These are phyloP conservation scores for Sphenodon punctatus DNA, from an alignment of 2,797 vertebrate species.

Conservation along the genomic window DNA sequence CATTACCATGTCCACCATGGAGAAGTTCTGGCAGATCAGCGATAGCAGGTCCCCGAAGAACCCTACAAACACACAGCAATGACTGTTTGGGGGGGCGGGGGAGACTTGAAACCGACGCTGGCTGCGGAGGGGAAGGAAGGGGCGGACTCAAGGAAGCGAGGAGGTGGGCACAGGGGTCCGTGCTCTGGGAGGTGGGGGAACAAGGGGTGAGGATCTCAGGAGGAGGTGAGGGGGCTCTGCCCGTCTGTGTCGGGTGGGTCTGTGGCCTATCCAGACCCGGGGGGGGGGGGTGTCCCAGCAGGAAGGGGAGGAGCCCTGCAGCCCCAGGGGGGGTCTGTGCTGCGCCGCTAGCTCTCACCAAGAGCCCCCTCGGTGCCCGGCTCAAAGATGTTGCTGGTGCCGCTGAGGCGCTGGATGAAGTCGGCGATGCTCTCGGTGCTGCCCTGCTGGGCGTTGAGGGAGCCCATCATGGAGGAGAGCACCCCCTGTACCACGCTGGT, in stretches of 20 bases:
- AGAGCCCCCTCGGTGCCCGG: slow-evolving; percentile 87
- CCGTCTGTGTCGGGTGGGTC: too few relatives aligned
- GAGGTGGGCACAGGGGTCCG: not conserved
- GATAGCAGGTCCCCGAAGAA: slow-evolving; percentile 92
- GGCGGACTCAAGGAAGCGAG: not conserved
- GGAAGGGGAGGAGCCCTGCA: not conserved
- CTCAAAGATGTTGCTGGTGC: slow-evolving; percentile 90
- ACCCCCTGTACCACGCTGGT: slow-evolving; percentile 91
- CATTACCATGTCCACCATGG: slow-evolving; percentile 93
- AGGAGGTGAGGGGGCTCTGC: not conserved
- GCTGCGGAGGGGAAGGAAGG: not conserved
- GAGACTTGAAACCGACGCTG: not conserved
- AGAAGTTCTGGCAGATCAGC: slow-evolving; percentile 91
- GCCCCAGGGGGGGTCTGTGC: not conserved
- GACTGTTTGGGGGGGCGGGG: too few relatives aligned
- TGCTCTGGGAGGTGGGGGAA: not conserved
- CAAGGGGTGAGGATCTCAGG: not conserved
- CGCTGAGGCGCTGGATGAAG: slow-evolving; percentile 91
- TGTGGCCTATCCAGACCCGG: too few relatives aligned
- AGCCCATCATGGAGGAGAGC: slow-evolving; percentile 89
- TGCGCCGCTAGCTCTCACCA: slow-evolving; percentile 67
- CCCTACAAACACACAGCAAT: slow-evolving; percentile 69
- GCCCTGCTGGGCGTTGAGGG: slow-evolving; percentile 83
- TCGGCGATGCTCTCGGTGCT: slow-evolving; percentile 92
- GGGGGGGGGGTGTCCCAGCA: not conserved